Evolutionary conservation across 2,113 vertebrate species (phyloP), one percentile per base, ranked within the genome.

Genomic region (Sterrhoptilus dennistouni): DNA sequence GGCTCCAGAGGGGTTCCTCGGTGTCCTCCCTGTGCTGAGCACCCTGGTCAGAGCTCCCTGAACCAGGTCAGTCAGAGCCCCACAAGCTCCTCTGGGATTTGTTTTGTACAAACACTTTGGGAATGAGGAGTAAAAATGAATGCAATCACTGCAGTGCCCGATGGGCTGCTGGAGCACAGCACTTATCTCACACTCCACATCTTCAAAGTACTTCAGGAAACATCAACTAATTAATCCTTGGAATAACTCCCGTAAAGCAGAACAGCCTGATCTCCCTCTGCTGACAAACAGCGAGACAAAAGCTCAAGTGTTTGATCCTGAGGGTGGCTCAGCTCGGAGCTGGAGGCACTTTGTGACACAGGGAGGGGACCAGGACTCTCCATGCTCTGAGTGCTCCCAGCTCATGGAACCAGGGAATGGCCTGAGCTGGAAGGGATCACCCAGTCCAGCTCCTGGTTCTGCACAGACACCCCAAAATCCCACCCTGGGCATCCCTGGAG

Each of bases 331-430:
- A 17, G 10, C 24, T 53, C 60, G 0, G 14, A 21, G 89, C 59
- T 36, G 88, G 6, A 7, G 79, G 42, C 10, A 0, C 12, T 0
- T 0, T 0, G 31, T 13, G 9, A 2, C 45, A 4, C 2, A 3
- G 15, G 3, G 9, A 1, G 6, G 45, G 61, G 6, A 19, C 11
- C 77, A 25, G 72, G 57, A 7, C 12, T 5, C 12, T 4, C 36
- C 10, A 8, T 1, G 13, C 45, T 10, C 5, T 6, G 25, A 21
- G 7, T 12, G 59, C 47, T 33, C 27, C 1, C 2, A 5, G 60
- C 47, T 25, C 35, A 0, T 0, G 4, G 47, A 27, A 54, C 6
- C 63, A 12, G 16, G 27, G 45, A 47, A 11, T 40, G 1, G 53
- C 38, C 87, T 40, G 53, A 38, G 45, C 33, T 45, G 60, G 22